phyloP scores from a whole-genome alignment of 2,113 vertebrate genomes.

The Speoplatyrhinus poulsoni region DNA sequence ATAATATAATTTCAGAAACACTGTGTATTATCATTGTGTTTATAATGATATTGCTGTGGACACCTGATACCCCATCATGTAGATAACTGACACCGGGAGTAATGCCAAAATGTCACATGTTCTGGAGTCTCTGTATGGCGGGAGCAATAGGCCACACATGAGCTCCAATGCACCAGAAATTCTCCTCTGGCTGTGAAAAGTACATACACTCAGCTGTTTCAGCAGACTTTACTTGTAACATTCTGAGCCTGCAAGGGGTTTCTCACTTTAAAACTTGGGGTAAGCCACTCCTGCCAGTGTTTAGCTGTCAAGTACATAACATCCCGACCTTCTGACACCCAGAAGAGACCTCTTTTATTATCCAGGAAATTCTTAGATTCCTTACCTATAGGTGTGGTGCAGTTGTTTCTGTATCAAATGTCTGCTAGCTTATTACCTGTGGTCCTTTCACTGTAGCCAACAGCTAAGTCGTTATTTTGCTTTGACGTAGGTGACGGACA shows the following conservation, averaged over 20 bases:
- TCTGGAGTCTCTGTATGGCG: too few relatives aligned
- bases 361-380: conserved; percentile 72
- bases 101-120: too few relatives aligned
- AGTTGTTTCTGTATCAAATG: conserved; percentile 66
- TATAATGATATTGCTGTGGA: neutral
- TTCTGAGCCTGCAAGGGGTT: conserved; percentile 26
- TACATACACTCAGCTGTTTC: neutral
- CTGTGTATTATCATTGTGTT: neutral
- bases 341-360: conserved; percentile 69
- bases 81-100: too few relatives aligned
- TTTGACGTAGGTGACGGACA: conserved; percentile 58
- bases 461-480: conserved; percentile 47
- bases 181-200: too few relatives aligned
- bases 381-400: conserved; percentile 71
- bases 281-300: conserved; percentile 36
- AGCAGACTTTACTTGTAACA: conserved; percentile 21
- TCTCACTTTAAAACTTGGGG: conserved; percentile 17
- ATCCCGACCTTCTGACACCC: conserved; percentile 58
- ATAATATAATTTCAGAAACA: neutral
- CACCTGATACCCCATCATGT: too few relatives aligned
- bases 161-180: too few relatives aligned
- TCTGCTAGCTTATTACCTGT: conserved; percentile 63
- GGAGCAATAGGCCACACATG: too few relatives aligned
- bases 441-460: conserved; percentile 44
- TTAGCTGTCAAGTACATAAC: conserved; percentile 63